These are phyloP conservation scores for Phocoena sinus DNA, from an alignment of 2,113 vertebrate species.

Conservation along the genomic window DNA sequence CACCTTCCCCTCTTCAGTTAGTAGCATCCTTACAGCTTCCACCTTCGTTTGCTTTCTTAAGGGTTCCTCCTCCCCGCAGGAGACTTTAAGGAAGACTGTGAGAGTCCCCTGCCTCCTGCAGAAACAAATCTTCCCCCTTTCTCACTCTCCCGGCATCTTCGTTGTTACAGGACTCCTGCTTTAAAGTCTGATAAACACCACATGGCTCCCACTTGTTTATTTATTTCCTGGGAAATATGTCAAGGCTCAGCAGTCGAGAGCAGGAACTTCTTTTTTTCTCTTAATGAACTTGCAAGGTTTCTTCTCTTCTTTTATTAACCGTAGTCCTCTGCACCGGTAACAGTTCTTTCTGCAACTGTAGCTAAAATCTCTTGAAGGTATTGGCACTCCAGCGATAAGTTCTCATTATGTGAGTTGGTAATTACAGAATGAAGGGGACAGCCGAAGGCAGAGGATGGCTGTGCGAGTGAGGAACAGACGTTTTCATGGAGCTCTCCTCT, in stretches of 20 bases:
- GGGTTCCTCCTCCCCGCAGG: neutral
- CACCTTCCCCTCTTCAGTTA: neutral
- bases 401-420: neutral
- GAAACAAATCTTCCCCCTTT: neutral
- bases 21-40: neutral
- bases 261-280: neutral
- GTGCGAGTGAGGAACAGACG: rapidly evolving
- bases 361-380: neutral
- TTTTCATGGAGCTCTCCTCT: neutral
- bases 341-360: neutral
- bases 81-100: neutral
- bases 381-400: no score
- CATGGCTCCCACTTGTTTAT: neutral
- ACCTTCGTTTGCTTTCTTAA: neutral
- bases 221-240: neutral
- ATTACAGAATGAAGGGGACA: neutral
- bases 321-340: neutral
- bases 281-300: neutral
- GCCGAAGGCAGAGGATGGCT: no score
- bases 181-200: neutral
- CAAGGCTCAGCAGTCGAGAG: neutral
- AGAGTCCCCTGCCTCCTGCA: neutral
- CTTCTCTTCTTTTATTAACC: neutral
- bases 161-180: neutral
- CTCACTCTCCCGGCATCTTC: neutral